phyloP scores from a whole-genome alignment of 2,888 invertebrate species.

The Bursaphelenchus okinawaensis region DNA sequence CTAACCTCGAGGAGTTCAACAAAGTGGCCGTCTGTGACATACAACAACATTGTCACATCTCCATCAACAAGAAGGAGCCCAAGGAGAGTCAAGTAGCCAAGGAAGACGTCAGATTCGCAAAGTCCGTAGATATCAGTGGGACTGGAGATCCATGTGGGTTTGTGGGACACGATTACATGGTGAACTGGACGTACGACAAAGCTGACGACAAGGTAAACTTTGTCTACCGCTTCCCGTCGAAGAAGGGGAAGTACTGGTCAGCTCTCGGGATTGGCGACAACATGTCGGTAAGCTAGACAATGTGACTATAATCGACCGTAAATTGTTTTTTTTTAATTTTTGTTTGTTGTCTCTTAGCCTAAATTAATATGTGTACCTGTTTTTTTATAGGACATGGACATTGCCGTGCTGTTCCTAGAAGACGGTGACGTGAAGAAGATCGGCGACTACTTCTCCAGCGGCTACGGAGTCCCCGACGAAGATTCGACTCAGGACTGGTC shows the following conservation, averaged over 20 bases:
- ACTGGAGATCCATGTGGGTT: slow-evolving; percentile 37
- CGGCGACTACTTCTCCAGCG: slow-evolving; percentile 33
- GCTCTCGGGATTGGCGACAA: slow-evolving; percentile 40
- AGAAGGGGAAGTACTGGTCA: slow-evolving; percentile 38
- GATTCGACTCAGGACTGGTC: slow-evolving; percentile 34
- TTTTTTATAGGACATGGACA: slow-evolving; percentile 35
- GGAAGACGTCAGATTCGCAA: slow-evolving; percentile 27
- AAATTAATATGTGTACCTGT: neutral
- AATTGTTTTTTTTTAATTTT: neutral
- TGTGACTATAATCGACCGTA: too few relatives aligned
- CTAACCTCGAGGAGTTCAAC: slow-evolving; percentile 22
- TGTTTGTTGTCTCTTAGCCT: neutral
- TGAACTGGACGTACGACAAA: slow-evolving; percentile 33
- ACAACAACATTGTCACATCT: slow-evolving; percentile 23
- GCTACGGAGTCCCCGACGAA: slow-evolving; percentile 28
- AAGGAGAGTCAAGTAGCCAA: slow-evolving; percentile 4
- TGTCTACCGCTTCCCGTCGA: slow-evolving; percentile 27
- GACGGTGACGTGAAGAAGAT: slow-evolving; percentile 28
- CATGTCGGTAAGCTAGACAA: slow-evolving; percentile 27
- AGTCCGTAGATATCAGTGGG: slow-evolving; percentile 36
- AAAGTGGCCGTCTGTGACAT: slow-evolving; percentile 26
- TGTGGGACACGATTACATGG: slow-evolving; percentile 21
- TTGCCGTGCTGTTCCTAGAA: slow-evolving; percentile 34
- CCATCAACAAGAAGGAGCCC: slow-evolving; percentile 4
- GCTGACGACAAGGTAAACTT: slow-evolving; percentile 30